Evolutionary conservation across 2,797 vertebrate genomes (phyloP).

Genomic region (Hoplostethus mediterraneus): DNA sequence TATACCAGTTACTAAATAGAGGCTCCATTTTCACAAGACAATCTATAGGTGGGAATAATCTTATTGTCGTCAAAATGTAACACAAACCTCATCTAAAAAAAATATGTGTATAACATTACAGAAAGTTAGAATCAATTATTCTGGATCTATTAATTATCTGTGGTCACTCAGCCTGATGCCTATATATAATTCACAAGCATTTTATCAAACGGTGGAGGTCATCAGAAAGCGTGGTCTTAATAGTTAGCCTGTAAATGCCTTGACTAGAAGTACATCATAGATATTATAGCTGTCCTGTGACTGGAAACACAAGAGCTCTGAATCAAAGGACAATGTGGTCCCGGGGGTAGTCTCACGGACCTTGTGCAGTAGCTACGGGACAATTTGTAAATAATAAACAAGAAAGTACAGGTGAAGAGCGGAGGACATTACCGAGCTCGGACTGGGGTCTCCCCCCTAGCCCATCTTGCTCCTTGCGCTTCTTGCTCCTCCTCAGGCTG

Average conservation of each 20-base stretch:
- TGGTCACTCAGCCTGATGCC: no score
- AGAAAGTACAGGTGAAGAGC: background rate
- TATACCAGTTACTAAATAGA: background rate
- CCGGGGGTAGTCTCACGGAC: background rate
- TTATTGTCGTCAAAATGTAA: no score
- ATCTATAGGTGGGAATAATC: background rate
- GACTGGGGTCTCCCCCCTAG: constrained; percentile 87
- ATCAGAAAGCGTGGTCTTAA: background rate
- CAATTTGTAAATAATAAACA: background rate
- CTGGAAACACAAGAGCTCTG: background rate
- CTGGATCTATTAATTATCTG: background rate
- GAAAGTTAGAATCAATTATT: background rate
- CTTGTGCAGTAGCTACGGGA: background rate
- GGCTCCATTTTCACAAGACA: background rate
- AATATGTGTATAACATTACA: background rate
- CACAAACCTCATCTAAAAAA: background rate
- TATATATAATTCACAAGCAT: no score
- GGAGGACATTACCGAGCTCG: constrained; percentile 87
- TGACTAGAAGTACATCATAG: background rate
- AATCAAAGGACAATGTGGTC: background rate
- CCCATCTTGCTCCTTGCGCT: constrained; percentile 89
- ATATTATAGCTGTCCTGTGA: no score
- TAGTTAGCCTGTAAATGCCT: background rate
- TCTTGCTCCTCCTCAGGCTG: constrained; percentile 93
- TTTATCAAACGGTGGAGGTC: background rate